Evolutionary conservation across 2,888 invertebrate species (phyloP), one percentile per base, ranked within the genome.

Genomic region (Orgyia antiqua): DNA sequence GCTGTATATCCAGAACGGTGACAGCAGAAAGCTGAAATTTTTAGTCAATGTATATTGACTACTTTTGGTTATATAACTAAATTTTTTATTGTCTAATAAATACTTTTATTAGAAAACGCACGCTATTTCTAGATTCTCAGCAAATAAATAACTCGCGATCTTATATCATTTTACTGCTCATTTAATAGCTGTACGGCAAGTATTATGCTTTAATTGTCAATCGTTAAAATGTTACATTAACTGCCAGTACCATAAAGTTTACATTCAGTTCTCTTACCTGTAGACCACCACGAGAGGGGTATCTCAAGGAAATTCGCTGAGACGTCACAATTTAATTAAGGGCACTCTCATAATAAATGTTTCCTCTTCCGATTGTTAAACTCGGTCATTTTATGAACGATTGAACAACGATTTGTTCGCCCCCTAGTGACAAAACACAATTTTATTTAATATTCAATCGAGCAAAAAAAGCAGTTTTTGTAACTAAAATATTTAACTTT

Each of bases 281-380:
- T 33, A 43, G 82, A 80, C 80, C 83, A 79, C 83, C 82, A 42
- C 54, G 54, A 26, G 57, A 42, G 63, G 24, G n/a, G 39, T 29
- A 51, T 40, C 51, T 39, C 38, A 51, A 50, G 58, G 62, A 72
- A 71, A 80, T 80, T 79, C 80, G 80, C 73, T 82, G 68, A 75
- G 68, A 76, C 79, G 83, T 76, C 73, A 82, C 76, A 82, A 76
- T 84, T 84, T 82, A 82, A 84, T 84, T 80, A 74, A 75, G 65
- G 55, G 43, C 43, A 37, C 44, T 46, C 55, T 62, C 45, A 64
- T 75, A 75, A 80, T 76, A 65, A 69, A 72, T 67, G 51, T 51
- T 64, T 70, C 68, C 67, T 64, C 50, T 44, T 40, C 34, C 41
- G 43, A 41, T 50, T 52, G 41, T 59, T 51, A 47, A 49, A 41